These are phyloP conservation scores for Rhinoptilus africanus DNA, from an alignment of 2,113 vertebrate genomes.

Conservation along the genomic window DNA sequence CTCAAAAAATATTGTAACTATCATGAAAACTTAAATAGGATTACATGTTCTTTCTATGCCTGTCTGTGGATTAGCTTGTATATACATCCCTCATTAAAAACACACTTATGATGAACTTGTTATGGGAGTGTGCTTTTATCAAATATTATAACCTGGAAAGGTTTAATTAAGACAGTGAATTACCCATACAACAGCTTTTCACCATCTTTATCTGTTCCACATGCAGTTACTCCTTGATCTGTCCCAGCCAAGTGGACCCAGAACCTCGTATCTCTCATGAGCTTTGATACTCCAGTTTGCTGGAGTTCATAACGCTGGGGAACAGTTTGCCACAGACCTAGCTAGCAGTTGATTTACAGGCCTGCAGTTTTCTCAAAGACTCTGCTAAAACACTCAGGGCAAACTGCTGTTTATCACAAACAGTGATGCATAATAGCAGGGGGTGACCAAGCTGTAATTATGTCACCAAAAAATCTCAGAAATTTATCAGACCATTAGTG, in stretches of 20 bases:
- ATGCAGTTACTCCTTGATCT: not conserved
- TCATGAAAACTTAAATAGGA: not conserved
- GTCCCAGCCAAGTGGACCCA: not conserved
- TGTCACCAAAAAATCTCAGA: conserved; percentile 24
- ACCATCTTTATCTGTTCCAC: not conserved
- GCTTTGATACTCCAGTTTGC: not conserved
- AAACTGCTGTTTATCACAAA: conserved; percentile 26
- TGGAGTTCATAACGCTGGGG: not conserved
- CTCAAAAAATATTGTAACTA: not conserved
- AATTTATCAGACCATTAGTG: conserved; percentile 43
- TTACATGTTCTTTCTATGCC: not conserved
- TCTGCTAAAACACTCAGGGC: conserved; percentile 27
- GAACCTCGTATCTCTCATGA: not conserved
- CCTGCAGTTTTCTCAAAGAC: conserved; percentile 20
- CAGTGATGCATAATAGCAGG: conserved; percentile 27
- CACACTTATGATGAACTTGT: not conserved
- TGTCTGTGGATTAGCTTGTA: not conserved
- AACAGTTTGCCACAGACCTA: not conserved
- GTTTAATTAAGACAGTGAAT: not conserved
- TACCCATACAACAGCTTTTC: not conserved
- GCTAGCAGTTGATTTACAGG: conserved; percentile 45
- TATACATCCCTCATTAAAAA: not conserved
- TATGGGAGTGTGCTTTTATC: not conserved
- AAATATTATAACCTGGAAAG: not conserved
- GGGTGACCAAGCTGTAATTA: conserved; percentile 42